phyloP scores from a whole-genome alignment of 2,113 vertebrate genomes.

The Burhinus oedicnemus region DNA sequence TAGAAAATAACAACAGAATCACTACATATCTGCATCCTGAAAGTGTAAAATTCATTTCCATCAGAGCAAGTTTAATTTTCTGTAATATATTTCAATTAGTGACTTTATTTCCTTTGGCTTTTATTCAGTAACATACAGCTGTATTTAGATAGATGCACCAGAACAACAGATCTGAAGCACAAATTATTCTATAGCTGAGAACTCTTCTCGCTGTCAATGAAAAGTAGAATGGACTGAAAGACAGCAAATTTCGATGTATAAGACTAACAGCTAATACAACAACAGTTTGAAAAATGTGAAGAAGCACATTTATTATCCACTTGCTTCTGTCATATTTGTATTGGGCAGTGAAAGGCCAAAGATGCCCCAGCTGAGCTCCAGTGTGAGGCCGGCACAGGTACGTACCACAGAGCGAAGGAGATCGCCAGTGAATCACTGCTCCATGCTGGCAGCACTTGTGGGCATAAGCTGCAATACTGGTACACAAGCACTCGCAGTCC shows the following conservation, averaged over 20 bases:
- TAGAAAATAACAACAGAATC: not conserved
- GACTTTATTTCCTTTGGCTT: not conserved
- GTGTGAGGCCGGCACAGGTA: not conserved
- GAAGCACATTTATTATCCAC: not conserved
- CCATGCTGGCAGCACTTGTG: conserved; percentile 97
- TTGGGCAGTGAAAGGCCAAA: not conserved
- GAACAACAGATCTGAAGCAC: not conserved
- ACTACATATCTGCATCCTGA: not conserved
- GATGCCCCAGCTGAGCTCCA: not conserved
- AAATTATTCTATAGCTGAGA: not conserved
- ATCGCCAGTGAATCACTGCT: conserved; percentile 87
- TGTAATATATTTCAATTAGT: not conserved
- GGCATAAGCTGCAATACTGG: conserved; percentile 92
- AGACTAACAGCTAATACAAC: not conserved
- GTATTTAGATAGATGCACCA: not conserved
- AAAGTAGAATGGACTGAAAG: not conserved
- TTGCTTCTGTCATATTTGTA: not conserved
- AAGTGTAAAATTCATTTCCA: not conserved
- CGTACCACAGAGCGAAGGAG: conserved; percentile 90
- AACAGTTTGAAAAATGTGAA: not conserved
- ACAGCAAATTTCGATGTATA: not conserved
- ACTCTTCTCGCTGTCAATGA: not conserved
- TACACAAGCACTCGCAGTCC: conserved; percentile 97
- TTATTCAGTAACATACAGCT: not conserved
- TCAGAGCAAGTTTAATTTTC: not conserved